phyloP scores from a whole-genome alignment of 2,888 invertebrate species.

The Ptychoptera albimana region DNA sequence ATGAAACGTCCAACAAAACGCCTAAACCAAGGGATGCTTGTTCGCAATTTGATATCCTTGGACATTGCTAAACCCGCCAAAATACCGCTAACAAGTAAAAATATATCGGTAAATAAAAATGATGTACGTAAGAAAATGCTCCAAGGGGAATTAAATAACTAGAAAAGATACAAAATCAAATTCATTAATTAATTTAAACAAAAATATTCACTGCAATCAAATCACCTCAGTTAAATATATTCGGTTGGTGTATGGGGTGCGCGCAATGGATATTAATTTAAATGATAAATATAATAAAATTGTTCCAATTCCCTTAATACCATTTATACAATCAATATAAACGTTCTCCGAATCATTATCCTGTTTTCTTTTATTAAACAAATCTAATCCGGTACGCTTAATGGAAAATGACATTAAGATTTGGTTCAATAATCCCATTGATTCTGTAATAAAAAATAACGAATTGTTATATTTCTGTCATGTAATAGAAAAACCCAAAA shows the following conservation, averaged over 20 bases:
- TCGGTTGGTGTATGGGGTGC: constrained; percentile 47
- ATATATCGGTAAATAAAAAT: constrained; percentile 49
- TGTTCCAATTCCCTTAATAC: constrained; percentile 48
- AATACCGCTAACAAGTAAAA: constrained; percentile 49
- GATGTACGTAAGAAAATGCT: constrained; percentile 45
- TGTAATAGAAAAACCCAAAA: constrained; percentile 1
- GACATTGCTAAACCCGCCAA: constrained; percentile 45
- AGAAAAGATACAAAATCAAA: constrained; percentile 9
- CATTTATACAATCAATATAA: constrained; percentile 47
- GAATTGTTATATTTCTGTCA: background rate
- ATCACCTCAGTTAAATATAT: constrained; percentile 39
- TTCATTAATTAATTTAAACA: constrained; percentile 1
- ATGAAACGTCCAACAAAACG: constrained; percentile 41
- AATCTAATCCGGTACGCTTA: constrained; percentile 40
- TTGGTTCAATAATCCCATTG: constrained; percentile 11
- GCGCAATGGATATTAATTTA: constrained; percentile 46
- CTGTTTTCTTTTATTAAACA: constrained; percentile 34
- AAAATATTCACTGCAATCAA: background rate
- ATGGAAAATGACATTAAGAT: constrained; percentile 44
- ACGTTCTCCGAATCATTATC: constrained; percentile 30
- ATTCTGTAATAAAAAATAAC: background rate
- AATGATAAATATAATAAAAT: constrained; percentile 46
- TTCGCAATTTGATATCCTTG: constrained; percentile 34
- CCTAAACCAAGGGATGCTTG: constrained; percentile 39
- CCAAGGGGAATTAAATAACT: constrained; percentile 39